phyloP scores from a whole-genome alignment of 2,113 vertebrate genomes.

The Nycticryphes semicollaris region DNA sequence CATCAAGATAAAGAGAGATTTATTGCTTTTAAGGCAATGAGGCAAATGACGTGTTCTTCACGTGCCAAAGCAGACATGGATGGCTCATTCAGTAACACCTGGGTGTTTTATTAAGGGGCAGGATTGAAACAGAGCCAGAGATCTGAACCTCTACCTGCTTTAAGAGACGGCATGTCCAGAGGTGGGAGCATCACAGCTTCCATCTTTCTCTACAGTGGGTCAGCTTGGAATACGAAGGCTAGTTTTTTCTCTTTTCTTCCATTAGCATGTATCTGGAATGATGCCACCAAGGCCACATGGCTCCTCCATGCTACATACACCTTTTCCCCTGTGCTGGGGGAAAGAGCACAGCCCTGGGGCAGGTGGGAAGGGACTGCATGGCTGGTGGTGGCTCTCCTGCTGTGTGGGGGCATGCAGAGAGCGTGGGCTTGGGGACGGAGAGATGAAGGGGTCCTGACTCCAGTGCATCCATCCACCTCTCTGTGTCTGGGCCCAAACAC shows the following conservation, averaged over 20 bases:
- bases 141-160: neutral
- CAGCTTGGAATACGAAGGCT: neutral
- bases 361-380: neutral
- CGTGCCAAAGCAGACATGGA: neutral
- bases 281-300: neutral
- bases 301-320: neutral
- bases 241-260: neutral
- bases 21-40: neutral
- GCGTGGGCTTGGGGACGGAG: neutral
- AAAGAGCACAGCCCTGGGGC: neutral
- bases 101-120: neutral
- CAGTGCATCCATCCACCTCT: neutral
- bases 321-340: neutral
- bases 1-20: conserved; percentile 33
- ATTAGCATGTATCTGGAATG: neutral
- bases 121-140: neutral
- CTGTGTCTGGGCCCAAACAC: neutral
- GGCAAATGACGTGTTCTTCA: neutral
- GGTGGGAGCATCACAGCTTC: neutral
- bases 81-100: neutral
- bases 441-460: neutral
- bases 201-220: neutral
- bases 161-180: neutral
- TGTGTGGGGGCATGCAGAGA: neutral
- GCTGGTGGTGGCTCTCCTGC: neutral